A percentile compares a stretch with the other conserved stretches of the same genome.
phyloP scores from a whole-genome alignment of 2,797 vertebrate species.

The Masticophis lateralis region DNA sequence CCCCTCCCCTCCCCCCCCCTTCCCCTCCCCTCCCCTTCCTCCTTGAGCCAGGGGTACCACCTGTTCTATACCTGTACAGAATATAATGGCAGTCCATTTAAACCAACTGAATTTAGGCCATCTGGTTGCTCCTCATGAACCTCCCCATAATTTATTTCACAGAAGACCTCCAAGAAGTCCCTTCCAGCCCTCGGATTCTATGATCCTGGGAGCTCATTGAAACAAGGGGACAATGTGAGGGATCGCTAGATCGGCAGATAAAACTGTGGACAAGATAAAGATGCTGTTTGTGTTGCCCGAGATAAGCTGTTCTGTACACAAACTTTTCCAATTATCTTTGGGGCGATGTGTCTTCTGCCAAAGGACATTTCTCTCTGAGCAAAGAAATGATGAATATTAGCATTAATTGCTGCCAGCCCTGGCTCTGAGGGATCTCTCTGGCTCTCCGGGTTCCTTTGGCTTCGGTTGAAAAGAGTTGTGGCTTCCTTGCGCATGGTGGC shows the following conservation, averaged over 20 bases:
- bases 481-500: not conserved
- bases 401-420: not conserved
- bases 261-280: not conserved
- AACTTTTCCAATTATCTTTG: not conserved
- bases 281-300: not conserved
- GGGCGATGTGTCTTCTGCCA: not conserved
- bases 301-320: not conserved
- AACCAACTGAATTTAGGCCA: not conserved
- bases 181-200: not conserved
- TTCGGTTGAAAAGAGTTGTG: not conserved
- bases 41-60: not conserved
- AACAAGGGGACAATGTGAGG: not conserved
- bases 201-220: not conserved
- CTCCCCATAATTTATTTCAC: not conserved
- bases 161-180: not conserved
- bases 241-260: not conserved
- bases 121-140: not conserved
- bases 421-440: not conserved
- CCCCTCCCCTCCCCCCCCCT: accelerated
- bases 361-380: not conserved
- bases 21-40: not conserved
- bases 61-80: not conserved
- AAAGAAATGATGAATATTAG: not conserved
- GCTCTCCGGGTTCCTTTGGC: not conserved
- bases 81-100: not conserved